Conservation (phyloP, 1,140 invertebrate genomes). For the Acromyrmex heyeri region DNA sequence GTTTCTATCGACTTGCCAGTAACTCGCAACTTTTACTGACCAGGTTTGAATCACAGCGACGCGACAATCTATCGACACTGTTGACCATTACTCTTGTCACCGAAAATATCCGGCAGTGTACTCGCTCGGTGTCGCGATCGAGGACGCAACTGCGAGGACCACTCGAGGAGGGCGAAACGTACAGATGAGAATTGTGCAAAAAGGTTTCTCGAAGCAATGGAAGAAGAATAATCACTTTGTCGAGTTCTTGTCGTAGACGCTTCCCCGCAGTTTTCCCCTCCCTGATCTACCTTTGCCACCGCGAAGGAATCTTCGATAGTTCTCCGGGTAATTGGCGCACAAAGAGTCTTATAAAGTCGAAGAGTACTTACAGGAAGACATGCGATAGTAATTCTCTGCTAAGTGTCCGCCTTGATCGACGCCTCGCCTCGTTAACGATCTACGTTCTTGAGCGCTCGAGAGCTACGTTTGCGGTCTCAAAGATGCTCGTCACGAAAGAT, state of each 20-base stretch:
- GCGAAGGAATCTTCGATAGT: slow-evolving; percentile 7
- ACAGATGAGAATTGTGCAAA: slow-evolving; percentile 33
- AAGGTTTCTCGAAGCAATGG: background rate
- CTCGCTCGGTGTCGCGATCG: slow-evolving; percentile 15
- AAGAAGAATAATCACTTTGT: slow-evolving; percentile 18
- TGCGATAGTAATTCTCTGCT: slow-evolving; percentile 70
- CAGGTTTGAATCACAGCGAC: slow-evolving; percentile 1
- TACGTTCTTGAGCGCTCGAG: slow-evolving; percentile 15
- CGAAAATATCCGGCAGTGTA: background rate
- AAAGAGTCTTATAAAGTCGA: slow-evolving; percentile 72
- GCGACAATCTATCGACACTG: background rate
- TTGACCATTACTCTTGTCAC: slow-evolving; percentile 6
- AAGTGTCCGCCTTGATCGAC: slow-evolving; percentile 56
- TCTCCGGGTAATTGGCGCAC: slow-evolving; percentile 59
- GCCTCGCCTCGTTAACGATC: slow-evolving; percentile 45
- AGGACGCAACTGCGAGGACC: slow-evolving; percentile 9
- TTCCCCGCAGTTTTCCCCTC: background rate
- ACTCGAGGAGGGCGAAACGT: background rate
- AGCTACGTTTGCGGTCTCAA: slow-evolving; percentile 31
- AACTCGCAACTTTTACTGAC: slow-evolving; percentile 2
- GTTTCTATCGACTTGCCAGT: background rate
- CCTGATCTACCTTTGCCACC: background rate
- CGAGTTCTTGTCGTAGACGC: background rate
- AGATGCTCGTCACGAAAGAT: background rate
- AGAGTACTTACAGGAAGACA: slow-evolving; percentile 78